Base-by-base conservation (phyloP, 2,797 vertebrate genomes). In the Typhlichthys eigenmanni region DNA sequence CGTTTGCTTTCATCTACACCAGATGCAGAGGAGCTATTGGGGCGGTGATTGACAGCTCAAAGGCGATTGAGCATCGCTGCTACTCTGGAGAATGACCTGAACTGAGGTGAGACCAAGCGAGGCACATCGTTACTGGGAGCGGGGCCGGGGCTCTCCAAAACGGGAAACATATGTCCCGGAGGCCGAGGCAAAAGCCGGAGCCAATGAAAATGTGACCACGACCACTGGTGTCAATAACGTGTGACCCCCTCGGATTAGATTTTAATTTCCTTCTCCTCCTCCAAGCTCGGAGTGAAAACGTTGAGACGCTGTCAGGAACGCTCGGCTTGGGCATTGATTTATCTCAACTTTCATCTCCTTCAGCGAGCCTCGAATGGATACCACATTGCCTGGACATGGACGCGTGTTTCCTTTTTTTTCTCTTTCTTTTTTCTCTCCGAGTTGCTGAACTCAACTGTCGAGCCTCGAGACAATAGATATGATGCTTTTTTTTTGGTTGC, bases 81-180 rank as follows among this genome's bases (percentile, higher is more conserved):
- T 13, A 66, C 57, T 74, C 61, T 71, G 66, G 67, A 60, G 68
- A 48, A 16, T 65, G 68, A 56, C 68, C 60, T 12, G 16, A 52
- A 52, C 56, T 52, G 16, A 24, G 3, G 14, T 11, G 51, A 9
- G 51, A 53, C 16, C 10, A 16, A 53, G n/a, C 1, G 51, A 53
- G 51, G 4, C 16, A 24, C 6, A 17, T 13, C 47, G 3, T n/a
- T 12, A 13, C n/a, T 4, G 45, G 53, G 62, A 14, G 46, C 13
- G 12, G 17, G 54, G 72, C 66, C 67, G 1, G 0, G 71, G 61
- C 71, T 72, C 16, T 65, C 75, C 78, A 86, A 90, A 91, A 24
- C 66, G 71, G 79, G 62, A 90, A 91, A 86, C 89, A 89, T 76
- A 88, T 87, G 85, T 63, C 53, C 76, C 68, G 79, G 19, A 47